Conservation (phyloP, 2,113 vertebrate species). For the Equus quagga region DNA sequence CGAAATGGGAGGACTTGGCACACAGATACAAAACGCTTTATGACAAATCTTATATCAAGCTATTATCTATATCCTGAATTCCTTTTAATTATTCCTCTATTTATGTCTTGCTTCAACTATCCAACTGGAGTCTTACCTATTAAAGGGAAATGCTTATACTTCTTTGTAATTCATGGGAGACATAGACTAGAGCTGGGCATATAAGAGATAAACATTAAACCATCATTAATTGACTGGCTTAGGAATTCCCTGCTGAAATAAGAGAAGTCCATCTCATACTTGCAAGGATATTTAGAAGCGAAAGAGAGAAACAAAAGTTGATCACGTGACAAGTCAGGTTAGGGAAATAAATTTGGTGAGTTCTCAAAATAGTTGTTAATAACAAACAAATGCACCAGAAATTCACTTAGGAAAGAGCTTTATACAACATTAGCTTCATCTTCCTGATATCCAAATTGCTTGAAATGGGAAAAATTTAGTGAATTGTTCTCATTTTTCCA, state of each 20-base stretch:
- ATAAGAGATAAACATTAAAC: conserved; percentile 6
- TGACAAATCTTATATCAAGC: background rate
- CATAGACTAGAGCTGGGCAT: background rate
- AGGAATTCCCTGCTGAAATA: background rate
- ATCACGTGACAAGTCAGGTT: background rate
- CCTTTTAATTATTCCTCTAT: background rate
- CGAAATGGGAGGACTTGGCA: background rate
- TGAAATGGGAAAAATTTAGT: background rate
- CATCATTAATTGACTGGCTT: conserved; percentile 4
- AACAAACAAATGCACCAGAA: background rate
- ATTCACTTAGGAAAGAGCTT: background rate
- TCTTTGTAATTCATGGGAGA: background rate
- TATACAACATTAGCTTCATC: background rate
- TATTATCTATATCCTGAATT: conserved; percentile 34
- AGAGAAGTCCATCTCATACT: background rate
- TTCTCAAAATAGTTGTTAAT: conserved; percentile 4
- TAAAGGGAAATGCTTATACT: conserved; percentile 26
- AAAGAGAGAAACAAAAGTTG: background rate
- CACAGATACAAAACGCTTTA: background rate
- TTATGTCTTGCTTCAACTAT: background rate
- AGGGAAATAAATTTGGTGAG: background rate
- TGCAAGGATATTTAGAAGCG: conserved; percentile 8
- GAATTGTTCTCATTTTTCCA: conserved; percentile 26
- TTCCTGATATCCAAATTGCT: background rate
- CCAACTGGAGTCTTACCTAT: background rate